Conservation (phyloP, 2,888 invertebrate species). For the Drosophila koepferae region DNA sequence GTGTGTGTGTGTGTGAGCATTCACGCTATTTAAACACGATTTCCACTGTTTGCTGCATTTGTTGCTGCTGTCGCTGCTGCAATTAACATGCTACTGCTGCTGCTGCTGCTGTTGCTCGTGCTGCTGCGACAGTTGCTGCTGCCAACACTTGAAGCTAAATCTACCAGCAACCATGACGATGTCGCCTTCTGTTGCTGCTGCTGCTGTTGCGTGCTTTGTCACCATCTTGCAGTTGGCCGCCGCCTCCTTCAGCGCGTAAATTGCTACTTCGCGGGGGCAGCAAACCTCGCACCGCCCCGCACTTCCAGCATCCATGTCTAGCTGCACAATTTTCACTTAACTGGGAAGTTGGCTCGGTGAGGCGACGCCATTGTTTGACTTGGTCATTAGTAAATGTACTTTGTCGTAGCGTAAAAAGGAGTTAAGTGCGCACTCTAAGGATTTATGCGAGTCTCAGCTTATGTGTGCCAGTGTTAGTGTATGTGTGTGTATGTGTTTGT, state of each 20-base stretch:
- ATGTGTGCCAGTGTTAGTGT: not conserved
- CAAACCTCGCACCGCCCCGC: not conserved
- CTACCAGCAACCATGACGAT: constrained; percentile 26
- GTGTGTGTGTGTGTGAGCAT: constrained; percentile 34
- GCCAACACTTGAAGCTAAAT: constrained; percentile 61
- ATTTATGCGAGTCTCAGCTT: constrained; percentile 58
- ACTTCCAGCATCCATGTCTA: not conserved
- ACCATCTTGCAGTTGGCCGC: constrained; percentile 63
- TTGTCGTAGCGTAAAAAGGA: constrained; percentile 79
- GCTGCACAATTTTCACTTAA: constrained; percentile 58
- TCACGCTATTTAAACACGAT: constrained; percentile 73
- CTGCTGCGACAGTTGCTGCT: constrained; percentile 34
- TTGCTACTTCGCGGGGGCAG: constrained; percentile 75
- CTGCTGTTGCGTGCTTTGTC: constrained; percentile 65
- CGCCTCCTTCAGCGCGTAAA: constrained; percentile 70
- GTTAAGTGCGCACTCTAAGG: constrained; percentile 81
- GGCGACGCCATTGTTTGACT: constrained; percentile 73
- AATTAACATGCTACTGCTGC: constrained; percentile 59
- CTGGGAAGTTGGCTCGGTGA: constrained; percentile 37
- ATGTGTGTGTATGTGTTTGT: not conserved
- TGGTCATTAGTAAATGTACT: constrained; percentile 81
- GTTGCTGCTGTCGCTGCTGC: constrained; percentile 44
- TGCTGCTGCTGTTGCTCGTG: constrained; percentile 17
- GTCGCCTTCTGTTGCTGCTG: constrained; percentile 21
- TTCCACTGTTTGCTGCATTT: constrained; percentile 62